Conservation (phyloP, 2,113 vertebrate species). For the Halichoerus grypus region DNA sequence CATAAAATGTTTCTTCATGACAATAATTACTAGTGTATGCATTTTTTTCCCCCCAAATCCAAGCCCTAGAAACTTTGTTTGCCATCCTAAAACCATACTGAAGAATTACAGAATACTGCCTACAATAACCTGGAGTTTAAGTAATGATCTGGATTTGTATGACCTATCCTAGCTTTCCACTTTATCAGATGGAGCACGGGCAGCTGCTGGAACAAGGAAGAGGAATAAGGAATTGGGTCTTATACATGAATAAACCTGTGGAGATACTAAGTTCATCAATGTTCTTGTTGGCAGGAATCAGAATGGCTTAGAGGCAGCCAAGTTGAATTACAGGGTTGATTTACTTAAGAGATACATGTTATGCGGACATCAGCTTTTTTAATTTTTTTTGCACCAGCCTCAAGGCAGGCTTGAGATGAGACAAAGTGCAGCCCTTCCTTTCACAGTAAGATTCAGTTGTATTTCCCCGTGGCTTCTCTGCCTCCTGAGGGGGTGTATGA, state of each 20-base stretch:
- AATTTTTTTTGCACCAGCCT: slow-evolving; percentile 61
- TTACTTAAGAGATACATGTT: slow-evolving; percentile 71
- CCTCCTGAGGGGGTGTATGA: neutral
- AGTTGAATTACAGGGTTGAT: slow-evolving; percentile 78
- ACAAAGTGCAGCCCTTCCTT: slow-evolving; percentile 34
- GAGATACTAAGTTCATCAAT: slow-evolving; percentile 68
- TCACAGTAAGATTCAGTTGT: slow-evolving; percentile 6
- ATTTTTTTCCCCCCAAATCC: slow-evolving; percentile 7
- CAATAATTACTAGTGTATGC: slow-evolving; percentile 10
- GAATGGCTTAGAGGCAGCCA: slow-evolving; percentile 68
- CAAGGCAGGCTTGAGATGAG: slow-evolving; percentile 52
- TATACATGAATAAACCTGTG: slow-evolving; percentile 61
- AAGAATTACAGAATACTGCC: neutral
- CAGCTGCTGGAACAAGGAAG: slow-evolving; percentile 23
- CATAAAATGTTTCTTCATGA: neutral
- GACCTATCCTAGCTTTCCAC: neutral
- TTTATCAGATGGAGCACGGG: slow-evolving; percentile 24
- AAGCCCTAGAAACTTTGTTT: neutral
- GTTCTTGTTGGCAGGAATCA: slow-evolving; percentile 73
- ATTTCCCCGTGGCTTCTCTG: neutral
- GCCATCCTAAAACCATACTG: neutral
- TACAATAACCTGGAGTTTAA: neutral
- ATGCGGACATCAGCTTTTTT: slow-evolving; percentile 62
- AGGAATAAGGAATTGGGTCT: slow-evolving; percentile 24
- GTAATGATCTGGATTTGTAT: slow-evolving; percentile 22